Conservation (phyloP, 2,888 invertebrate species). For the Thecocarcelia acutangulata region DNA sequence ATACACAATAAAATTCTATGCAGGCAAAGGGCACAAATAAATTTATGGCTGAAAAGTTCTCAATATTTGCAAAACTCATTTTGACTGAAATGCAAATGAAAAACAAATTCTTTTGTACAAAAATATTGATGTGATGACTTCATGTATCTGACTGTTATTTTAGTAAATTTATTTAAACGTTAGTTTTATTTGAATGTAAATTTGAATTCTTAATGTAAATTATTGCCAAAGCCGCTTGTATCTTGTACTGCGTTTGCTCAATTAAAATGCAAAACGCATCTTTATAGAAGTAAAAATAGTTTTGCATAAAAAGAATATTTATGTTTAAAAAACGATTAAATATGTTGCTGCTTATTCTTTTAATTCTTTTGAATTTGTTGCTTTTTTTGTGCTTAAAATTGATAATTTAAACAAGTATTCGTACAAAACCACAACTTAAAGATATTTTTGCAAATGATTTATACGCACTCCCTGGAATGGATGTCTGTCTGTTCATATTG, state of each 20-base stretch:
- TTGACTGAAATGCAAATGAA: slow-evolving; percentile 10
- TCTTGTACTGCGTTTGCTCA: neutral
- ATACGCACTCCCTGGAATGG: neutral
- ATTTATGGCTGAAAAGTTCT: slow-evolving; percentile 6
- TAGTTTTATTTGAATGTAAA: slow-evolving; percentile 15
- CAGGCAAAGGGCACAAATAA: neutral
- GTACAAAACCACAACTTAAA: slow-evolving; percentile 4
- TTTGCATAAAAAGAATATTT: slow-evolving; percentile 3
- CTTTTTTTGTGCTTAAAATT: slow-evolving; percentile 18
- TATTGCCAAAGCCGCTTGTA: no score
- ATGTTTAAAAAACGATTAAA: slow-evolving; percentile 9
- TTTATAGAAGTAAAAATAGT: slow-evolving; percentile 1
- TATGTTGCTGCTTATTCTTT: slow-evolving; percentile 10
- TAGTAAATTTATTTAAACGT: slow-evolving; percentile 22
- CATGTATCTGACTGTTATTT: slow-evolving; percentile 54
- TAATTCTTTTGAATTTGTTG: neutral
- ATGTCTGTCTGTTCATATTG: no score
- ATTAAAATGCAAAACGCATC: slow-evolving; percentile 58
- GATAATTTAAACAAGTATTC: slow-evolving; percentile 12
- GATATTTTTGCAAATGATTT: slow-evolving; percentile 24
- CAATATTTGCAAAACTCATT: slow-evolving; percentile 48
- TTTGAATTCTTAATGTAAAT: neutral
- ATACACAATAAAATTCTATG: slow-evolving; percentile 17
- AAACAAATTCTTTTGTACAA: slow-evolving; percentile 9
- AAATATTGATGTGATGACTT: slow-evolving; percentile 48